Conservation (phyloP, 2,888 invertebrate species). For the Cheilosia impressa region DNA sequence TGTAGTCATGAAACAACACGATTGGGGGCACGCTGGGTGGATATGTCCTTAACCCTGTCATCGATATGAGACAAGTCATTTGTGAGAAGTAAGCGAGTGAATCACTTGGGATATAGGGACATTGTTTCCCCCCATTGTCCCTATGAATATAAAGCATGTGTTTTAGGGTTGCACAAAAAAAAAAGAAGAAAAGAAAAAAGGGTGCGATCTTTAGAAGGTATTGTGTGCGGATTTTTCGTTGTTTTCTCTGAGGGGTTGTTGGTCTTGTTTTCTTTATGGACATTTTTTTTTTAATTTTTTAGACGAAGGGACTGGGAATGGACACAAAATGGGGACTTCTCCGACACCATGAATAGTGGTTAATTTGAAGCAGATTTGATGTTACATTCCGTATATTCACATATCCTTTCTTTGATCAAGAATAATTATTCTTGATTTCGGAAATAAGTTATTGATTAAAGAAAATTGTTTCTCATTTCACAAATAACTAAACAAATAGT, state of each 20-base stretch:
- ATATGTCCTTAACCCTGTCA: slow-evolving; percentile 72
- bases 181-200: slow-evolving; percentile 3
- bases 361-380: no score
- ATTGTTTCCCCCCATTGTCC: slow-evolving; percentile 40
- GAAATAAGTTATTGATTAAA: no score
- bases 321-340: no score
- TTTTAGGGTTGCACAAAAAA: slow-evolving; percentile 33
- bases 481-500: no score
- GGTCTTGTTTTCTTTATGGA: slow-evolving; percentile 36
- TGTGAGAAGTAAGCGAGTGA: slow-evolving; percentile 37
- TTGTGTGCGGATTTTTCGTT: slow-evolving; percentile 1
- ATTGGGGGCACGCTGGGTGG: slow-evolving; percentile 42
- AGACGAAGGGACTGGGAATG: no score
- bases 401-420: no score
- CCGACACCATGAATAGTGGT: no score
- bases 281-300: no score
- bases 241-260: slow-evolving; percentile 31
- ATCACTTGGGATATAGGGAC: slow-evolving; percentile 19
- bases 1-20: slow-evolving; percentile 60
- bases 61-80: slow-evolving; percentile 62
- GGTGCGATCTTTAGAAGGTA: slow-evolving; percentile 20
- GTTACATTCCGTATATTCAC: no score
- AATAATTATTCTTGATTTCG: no score
- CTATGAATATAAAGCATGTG: slow-evolving; percentile 67
- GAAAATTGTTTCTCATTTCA: no score